Percentiles rank a stretch among this genome's conserved stretches.
These are phyloP conservation scores for Casuarius casuarius DNA, from an alignment of 2,113 vertebrate species.

Conservation along the genomic window DNA sequence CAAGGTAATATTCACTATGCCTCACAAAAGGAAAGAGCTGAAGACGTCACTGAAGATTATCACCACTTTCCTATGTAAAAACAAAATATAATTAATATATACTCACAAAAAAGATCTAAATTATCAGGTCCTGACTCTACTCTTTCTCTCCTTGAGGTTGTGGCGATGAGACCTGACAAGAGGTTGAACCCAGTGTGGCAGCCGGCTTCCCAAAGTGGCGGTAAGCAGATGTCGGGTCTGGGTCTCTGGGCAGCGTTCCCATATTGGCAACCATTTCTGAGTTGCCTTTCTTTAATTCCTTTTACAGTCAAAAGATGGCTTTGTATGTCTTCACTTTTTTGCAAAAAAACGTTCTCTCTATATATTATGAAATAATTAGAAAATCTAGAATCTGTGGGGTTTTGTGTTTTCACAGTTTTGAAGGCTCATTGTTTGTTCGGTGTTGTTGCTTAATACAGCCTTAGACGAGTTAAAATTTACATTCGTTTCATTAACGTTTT, in stretches of 20 bases:
- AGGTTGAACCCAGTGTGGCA: not conserved
- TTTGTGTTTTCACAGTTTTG: not conserved
- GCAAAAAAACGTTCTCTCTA: not conserved
- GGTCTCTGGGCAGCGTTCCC: not conserved
- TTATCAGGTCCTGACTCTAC: not conserved
- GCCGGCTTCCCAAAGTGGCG: not conserved
- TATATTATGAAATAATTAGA: not conserved
- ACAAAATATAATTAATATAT: not conserved
- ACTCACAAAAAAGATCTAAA: not conserved
- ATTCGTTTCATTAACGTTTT: not conserved
- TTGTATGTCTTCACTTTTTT: not conserved
- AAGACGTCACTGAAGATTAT: not conserved
- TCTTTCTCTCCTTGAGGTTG: not conserved
- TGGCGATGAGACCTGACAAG: not conserved
- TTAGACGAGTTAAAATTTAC: not conserved
- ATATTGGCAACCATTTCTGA: not conserved
- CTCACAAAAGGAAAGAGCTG: not conserved
- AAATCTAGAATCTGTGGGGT: not conserved
- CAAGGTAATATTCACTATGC: fast-evolving
- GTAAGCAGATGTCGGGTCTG: not conserved
- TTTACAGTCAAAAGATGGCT: not conserved
- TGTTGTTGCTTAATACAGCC: not conserved
- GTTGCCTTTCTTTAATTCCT: not conserved
- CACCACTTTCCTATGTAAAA: not conserved
- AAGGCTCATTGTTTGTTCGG: not conserved